These are phyloP conservation scores for Xenopus borealis DNA, from an alignment of 2,113 vertebrate genomes.

Conservation along the genomic window DNA sequence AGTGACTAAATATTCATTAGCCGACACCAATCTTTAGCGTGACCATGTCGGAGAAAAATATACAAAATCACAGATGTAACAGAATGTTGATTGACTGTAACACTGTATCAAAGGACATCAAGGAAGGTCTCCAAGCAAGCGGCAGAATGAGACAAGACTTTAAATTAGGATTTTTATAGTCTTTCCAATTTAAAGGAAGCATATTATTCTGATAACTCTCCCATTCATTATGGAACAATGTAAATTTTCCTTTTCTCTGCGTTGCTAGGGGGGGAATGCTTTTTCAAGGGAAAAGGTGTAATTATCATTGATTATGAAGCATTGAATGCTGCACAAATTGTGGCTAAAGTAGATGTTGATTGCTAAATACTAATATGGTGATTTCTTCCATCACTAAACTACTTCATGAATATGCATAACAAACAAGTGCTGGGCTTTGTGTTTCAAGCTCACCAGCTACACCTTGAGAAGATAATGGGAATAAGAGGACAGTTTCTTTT, in stretches of 20 bases:
- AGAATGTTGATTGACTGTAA: too few relatives aligned
- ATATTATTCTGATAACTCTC: neutral
- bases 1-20: too few relatives aligned
- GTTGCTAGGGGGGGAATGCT: conserved; percentile 54
- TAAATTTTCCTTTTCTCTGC: conserved; percentile 46
- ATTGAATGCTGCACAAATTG: conserved; percentile 56
- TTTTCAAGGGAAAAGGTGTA: conserved; percentile 53
- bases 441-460: too few relatives aligned
- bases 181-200: neutral
- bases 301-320: conserved; percentile 69
- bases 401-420: conserved; percentile 64
- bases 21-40: too few relatives aligned
- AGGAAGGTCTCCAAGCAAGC: neutral
- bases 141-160: conserved; percentile 1
- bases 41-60: too few relatives aligned
- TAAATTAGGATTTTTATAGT: neutral
- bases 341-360: conserved; percentile 60
- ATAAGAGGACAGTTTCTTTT: too few relatives aligned
- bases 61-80: too few relatives aligned
- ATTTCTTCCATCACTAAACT: conserved; percentile 59
- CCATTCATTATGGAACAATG: conserved; percentile 12
- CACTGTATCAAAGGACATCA: too few relatives aligned
- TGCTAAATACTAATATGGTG: conserved; percentile 60
- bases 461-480: too few relatives aligned
- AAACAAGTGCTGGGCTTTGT: too few relatives aligned